Base-by-base conservation (phyloP, 2,113 vertebrate genomes). In the Damaliscus lunatus region DNA sequence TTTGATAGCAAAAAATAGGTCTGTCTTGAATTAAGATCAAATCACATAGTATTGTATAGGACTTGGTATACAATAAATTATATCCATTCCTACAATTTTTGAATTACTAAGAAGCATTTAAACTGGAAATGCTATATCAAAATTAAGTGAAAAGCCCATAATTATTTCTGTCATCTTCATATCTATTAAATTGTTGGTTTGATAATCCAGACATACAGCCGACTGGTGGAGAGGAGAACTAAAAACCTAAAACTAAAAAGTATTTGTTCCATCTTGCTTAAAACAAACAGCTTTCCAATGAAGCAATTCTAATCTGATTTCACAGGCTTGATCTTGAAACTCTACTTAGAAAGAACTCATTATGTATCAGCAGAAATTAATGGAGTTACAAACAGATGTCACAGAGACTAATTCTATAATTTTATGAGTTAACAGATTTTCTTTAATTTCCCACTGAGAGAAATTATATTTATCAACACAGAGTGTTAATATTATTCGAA, bases 321-420 rank as follows among this genome's bases (percentile, higher is more conserved):
- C 19, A 80, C 10, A 50, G 43, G 12, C 12, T 91, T 97, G 43
- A 88, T 59, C n/a, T 90, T 81, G 15, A 84, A 85, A n/a, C 4
- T 31, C 82, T 19, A 62, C 83, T 94, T 90, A 83, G n/a, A 97
- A 98, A 95, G 5, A 43, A 93, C 91, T 95, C 64, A 83, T 81
- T 92, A 87, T 62, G 91, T 82, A 93, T 82, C 27, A 91, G 50
- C 46, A 98, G 86, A 94, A 31, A 94, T 89, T 94, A 95, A 94
- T 55, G 27, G 67, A 90, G 25, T 94, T 97, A 91, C 31, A 96
- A 97, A 95, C 33, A 15, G 50, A 77, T 97, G 94, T 91, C 31
- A 62, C 57, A 57, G 40, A 94, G 64, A 57, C 14, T 93, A 90
- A 40, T 5, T 91, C 74, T 95, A 53, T 19, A 96, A 93, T 88